These are phyloP conservation scores for Tenthredo scrophulariae DNA, from an alignment of 2,888 invertebrate genomes.

Conservation along the genomic window DNA sequence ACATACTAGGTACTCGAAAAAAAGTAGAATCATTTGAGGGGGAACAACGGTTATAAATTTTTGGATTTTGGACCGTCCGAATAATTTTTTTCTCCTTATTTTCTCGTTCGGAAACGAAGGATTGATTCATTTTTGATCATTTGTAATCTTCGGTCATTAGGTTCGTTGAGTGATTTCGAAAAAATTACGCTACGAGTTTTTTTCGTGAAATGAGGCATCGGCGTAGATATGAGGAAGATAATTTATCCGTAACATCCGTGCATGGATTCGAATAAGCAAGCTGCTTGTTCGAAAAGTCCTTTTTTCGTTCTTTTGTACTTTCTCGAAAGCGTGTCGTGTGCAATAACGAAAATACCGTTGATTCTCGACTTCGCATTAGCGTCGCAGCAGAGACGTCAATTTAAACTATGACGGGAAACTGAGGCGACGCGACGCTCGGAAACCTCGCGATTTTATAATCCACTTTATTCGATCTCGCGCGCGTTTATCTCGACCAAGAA, in stretches of 20 bases:
- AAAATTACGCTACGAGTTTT: background rate
- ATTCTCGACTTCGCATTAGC: background rate
- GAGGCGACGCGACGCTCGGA: background rate
- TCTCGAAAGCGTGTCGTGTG: background rate
- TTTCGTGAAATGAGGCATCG: background rate
- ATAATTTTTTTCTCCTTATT: too few relatives aligned
- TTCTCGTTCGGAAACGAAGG: background rate
- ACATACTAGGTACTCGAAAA: too few relatives aligned
- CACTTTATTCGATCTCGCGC: background rate
- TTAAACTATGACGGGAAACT: slow-evolving; percentile 12
- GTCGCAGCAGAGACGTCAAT: background rate
- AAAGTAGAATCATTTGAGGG: too few relatives aligned
- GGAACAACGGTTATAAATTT: too few relatives aligned
- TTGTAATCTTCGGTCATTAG: background rate
- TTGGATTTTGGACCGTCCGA: too few relatives aligned
- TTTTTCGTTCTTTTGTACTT: background rate
- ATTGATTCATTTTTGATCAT: background rate
- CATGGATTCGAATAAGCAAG: background rate
- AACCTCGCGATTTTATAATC: background rate
- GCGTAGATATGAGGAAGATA: background rate
- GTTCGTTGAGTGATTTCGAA: background rate
- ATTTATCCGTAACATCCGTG: background rate
- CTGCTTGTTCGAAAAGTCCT: background rate
- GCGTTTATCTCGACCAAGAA: slow-evolving; percentile 9
- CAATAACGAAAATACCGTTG: background rate